Base-by-base conservation (phyloP, 64 coral and sea anemone genomes). In the Dendronephthya gigantea region DNA sequence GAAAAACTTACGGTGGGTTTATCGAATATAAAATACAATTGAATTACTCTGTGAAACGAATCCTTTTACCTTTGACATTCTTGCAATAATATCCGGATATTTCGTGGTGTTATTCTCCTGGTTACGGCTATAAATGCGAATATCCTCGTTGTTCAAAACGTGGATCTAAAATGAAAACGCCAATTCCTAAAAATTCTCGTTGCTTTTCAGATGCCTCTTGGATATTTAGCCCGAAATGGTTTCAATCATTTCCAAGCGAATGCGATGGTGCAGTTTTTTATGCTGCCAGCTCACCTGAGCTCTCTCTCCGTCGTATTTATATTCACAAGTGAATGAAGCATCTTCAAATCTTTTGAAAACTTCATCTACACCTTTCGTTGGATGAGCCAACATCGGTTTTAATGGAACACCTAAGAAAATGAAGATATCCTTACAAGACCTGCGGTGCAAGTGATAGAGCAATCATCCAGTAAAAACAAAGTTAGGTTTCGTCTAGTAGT, bases 81-180 rank as follows among this genome's bases (percentile, higher is more conserved):
- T 91, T 23, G 87, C 86, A 90, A 91, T 98, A 31, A 98, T 91
- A 82, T 98, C 95, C 2, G 95, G 95, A 82, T 93, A 98, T 85
- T 98, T 98, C 49, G 95, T 91, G 13, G 92, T 98, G 39, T 93
- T 98, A 82, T 98, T 89, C 84, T 98, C 95, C 35, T 93, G 92
- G 40, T 98, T 98, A 43, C 95, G 51, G 74, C 95, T 98, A 88
- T 98, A 98, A 40, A 98, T 90, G 56, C 87, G 92, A 22, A 98
- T 87, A 56, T 98, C 95, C 12, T 87, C 87, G 84, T 81, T 91
- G 17, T 98, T 89, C 27, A 98, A 79, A 17, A 85, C 75, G 84
- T 98, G 95, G 50, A 98, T 98, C 95, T 98, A 62, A 32, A n/a
- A n/a, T n/a, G n/a, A n/a, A 30, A 82, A 74, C 22, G 28, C 83